phyloP scores from a whole-genome alignment of 2,113 vertebrate genomes.

The Ptilonorhynchus violaceus region DNA sequence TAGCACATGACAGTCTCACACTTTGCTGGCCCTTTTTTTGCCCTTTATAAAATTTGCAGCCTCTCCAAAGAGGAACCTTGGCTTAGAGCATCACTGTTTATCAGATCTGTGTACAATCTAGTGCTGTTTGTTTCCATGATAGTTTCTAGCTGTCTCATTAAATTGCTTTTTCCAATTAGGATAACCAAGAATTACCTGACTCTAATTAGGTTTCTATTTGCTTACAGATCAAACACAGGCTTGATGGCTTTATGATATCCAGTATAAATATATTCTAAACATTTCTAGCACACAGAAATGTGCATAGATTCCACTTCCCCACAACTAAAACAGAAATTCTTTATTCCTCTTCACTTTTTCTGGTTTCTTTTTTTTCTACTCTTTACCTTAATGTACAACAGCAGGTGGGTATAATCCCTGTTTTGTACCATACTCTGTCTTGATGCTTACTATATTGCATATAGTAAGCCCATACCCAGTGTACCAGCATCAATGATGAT shows the following conservation, averaged over 20 bases:
- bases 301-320: background rate
- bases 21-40: background rate
- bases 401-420: background rate
- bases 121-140: background rate
- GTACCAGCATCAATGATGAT: background rate
- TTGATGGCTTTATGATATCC: background rate
- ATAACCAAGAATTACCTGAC: background rate
- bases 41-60: background rate
- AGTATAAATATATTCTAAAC: background rate
- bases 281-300: background rate
- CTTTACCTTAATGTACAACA: background rate
- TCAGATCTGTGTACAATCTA: background rate
- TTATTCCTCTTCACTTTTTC: background rate
- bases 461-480: background rate
- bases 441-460: no score
- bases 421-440: background rate
- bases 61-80: background rate
- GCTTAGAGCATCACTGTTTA: background rate
- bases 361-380: background rate
- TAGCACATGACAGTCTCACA: fast-evolving
- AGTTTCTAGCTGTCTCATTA: background rate
- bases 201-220: background rate
- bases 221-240: background rate
- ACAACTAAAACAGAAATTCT: background rate
- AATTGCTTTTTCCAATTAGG: background rate